Conservation (phyloP, 2,797 vertebrate genomes). For the Percopsis omiscomaycus region DNA sequence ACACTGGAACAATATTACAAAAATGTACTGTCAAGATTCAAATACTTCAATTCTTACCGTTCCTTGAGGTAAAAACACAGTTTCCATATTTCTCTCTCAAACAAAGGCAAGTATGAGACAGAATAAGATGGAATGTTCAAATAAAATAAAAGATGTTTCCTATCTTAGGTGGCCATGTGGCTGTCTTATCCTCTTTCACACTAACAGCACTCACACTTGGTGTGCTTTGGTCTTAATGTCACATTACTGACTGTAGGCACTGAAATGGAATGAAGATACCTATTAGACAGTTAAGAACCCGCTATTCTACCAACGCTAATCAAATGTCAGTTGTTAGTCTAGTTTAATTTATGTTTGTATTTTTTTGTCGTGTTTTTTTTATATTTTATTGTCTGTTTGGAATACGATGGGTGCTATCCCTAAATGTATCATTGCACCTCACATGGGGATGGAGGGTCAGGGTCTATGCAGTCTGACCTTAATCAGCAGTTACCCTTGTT, state of each 20-base stretch:
- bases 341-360: no score
- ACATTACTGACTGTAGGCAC: constrained; percentile 41
- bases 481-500: constrained; percentile 75
- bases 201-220: constrained; percentile 46
- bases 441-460: no score
- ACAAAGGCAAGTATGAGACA: neutral
- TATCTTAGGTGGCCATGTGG: neutral
- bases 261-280: neutral
- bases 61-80: neutral
- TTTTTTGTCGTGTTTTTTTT: no score
- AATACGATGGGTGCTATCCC: no score
- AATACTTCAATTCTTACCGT: constrained; percentile 39
- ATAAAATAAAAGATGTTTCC: neutral
- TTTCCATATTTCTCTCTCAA: constrained; percentile 14
- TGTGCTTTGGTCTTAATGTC: constrained; percentile 25
- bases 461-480: constrained; percentile 61
- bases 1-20: neutral
- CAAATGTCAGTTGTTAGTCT: no score
- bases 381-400: no score
- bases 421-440: no score
- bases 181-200: constrained; percentile 15
- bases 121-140: neutral
- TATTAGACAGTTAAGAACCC: no score
- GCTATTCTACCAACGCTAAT: no score
- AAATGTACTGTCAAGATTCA: neutral